A percentile compares a stretch with the other conserved stretches of the same genome.
phyloP scores from a whole-genome alignment of 2,797 vertebrate genomes.

The Rhincodon typus region DNA sequence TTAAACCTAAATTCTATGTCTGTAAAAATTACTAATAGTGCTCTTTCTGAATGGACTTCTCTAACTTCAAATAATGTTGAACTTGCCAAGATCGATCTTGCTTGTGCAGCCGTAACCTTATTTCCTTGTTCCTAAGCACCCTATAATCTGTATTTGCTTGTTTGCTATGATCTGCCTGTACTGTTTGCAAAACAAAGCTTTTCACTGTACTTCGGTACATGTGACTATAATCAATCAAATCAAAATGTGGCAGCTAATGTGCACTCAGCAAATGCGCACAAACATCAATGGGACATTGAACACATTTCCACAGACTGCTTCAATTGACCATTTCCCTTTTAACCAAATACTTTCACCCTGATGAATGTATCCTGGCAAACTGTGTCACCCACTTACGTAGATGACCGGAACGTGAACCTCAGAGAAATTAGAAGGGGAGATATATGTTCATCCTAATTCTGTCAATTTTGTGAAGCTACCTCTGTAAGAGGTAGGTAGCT shows the following conservation, averaged over 20 bases:
- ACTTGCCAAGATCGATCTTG: no score
- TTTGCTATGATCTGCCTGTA: no score
- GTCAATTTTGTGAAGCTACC: background rate
- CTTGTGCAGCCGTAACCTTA: no score
- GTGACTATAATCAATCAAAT: no score
- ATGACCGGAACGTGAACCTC: background rate
- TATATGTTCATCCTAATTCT: background rate
- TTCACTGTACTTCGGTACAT: no score
- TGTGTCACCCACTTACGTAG: background rate
- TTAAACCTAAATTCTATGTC: no score
- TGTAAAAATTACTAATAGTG: no score
- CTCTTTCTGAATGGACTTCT: no score
- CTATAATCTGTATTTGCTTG: no score
- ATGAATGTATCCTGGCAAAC: background rate
- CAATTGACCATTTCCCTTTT: background rate
- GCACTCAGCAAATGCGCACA: background rate
- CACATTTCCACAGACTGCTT: background rate
- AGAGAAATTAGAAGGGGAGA: background rate
- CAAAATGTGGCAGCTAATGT: background rate
- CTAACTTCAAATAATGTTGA: no score
- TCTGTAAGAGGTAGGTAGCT: background rate
- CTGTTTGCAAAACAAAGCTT: no score
- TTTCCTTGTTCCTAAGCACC: no score
- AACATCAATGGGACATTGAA: background rate
- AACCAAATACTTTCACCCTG: background rate